Evolutionary conservation across 1,140 invertebrate species (phyloP).

Genomic region (Tigriopus japonicus): DNA sequence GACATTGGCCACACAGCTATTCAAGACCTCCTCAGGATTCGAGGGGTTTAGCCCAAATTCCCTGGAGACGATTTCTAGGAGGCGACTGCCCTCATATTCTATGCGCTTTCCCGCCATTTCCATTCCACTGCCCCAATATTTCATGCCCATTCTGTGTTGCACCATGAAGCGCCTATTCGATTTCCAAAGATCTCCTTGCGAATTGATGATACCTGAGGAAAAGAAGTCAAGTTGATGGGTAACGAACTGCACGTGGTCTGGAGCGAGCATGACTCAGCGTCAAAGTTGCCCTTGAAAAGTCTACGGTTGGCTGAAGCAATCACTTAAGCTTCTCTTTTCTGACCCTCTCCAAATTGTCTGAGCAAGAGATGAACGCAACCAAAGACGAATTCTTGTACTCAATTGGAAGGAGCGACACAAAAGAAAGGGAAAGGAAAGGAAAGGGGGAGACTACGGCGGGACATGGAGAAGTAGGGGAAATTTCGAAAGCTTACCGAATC

Average conservation of each 20-base stretch:
- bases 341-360: too few relatives aligned
- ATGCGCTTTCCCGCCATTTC: slow-evolving; percentile 65
- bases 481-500: slow-evolving; percentile 50
- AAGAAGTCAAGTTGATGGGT: slow-evolving; percentile 18
- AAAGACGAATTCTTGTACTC: too few relatives aligned
- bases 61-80: slow-evolving; percentile 40
- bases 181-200: slow-evolving; percentile 75
- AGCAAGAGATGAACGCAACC: too few relatives aligned
- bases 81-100: slow-evolving; percentile 56
- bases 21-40: slow-evolving; percentile 46
- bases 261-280: background rate
- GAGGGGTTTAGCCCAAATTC: slow-evolving; percentile 22
- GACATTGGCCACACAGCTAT: slow-evolving; percentile 69
- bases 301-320: too few relatives aligned
- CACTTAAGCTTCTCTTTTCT: too few relatives aligned
- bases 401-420: background rate
- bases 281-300: background rate
- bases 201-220: slow-evolving; percentile 64
- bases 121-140: slow-evolving; percentile 46
- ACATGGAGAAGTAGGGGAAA: background rate
- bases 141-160: slow-evolving; percentile 69
- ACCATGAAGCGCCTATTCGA: slow-evolving; percentile 65
- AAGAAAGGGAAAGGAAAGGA: background rate
- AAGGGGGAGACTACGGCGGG: slow-evolving; percentile 18
- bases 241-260: background rate